Base-by-base conservation (phyloP, 2,113 vertebrate genomes). In the Archilochus colubris region DNA sequence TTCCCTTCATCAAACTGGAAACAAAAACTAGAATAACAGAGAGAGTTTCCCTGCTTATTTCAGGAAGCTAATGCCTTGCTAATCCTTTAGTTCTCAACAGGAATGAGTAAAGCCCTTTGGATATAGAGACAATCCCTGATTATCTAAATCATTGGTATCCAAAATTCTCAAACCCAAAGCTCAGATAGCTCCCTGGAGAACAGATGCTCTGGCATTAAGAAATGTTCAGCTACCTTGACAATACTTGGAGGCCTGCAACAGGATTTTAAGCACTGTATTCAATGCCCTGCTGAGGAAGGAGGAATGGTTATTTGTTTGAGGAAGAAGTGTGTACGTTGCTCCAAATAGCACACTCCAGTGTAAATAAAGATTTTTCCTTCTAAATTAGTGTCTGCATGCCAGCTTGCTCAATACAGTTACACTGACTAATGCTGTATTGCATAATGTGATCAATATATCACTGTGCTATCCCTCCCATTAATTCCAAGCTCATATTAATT, bases 301-400 rank as follows among this genome's bases (percentile, higher is more conserved):
- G 3, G 5, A 3, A 55, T 0, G 0, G 31, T 33, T 61, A 57
- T 36, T 69, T 82, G 30, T 67, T 80, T 76, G 0, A 4, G 58
- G 77, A 17, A 62, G 10, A 66, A 83, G 19, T 3, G 27, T n/a
- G 0, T 9, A 72, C 72, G n/a, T 79, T 82, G 36, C 61, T 89
- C 31, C 61, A 87, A 95, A 93, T 24, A 91, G 54, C 9, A 76
- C 23, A 69, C 15, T 79, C 36, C 54, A 44, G 87, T 68, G 69
- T 51, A 88, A 87, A 82, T 85, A 95, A 90, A 93, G 93, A 95
- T 91, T 87, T 95, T 92, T 91, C 78, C 58, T 38, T 79, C 62
- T 75, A 89, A 91, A 87, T 94, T 95, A 94, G 62, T 3, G 6
- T 51, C 70, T 66, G 68, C 66, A 72, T n/a, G 40, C 53, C 40